Percentiles rank a stretch among this genome's conserved stretches.
Evolutionary conservation across 1,140 invertebrate genomes (phyloP).

Genomic region (Leptestheria dahalacensis): DNA sequence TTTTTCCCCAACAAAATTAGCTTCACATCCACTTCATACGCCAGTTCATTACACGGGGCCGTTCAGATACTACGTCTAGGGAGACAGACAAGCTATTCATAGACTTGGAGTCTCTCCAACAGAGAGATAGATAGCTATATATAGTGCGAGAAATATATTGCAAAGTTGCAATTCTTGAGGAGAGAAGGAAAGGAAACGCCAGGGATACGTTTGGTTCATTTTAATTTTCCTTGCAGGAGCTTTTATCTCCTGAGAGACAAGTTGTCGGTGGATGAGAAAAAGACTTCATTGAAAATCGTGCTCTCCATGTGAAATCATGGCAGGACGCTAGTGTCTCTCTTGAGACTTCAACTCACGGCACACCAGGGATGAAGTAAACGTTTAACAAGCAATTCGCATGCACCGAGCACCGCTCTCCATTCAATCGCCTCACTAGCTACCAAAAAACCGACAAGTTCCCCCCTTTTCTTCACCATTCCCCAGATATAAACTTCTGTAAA

Average conservation of each 20-base stretch:
- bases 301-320: background rate
- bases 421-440: background rate
- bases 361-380: background rate
- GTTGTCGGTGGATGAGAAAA: background rate
- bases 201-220: too few species aligned
- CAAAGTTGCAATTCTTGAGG: background rate
- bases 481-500: too few species aligned
- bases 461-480: background rate
- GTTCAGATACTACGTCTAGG: too few species aligned
- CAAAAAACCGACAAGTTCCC: background rate
- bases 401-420: background rate
- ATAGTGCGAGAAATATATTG: background rate
- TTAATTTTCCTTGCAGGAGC: too few species aligned
- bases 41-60: too few species aligned
- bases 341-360: background rate
- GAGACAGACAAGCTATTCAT: background rate
- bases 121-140: too few species aligned
- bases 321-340: background rate
- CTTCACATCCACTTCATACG: too few species aligned
- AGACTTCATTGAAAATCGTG: background rate
- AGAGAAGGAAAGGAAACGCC: too few species aligned
- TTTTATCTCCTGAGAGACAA: background rate
- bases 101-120: background rate
- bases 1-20: too few species aligned
- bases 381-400: background rate